Evolutionary conservation across 2,888 invertebrate genomes (phyloP).

Genomic region (Drosophila infuscata): DNA sequence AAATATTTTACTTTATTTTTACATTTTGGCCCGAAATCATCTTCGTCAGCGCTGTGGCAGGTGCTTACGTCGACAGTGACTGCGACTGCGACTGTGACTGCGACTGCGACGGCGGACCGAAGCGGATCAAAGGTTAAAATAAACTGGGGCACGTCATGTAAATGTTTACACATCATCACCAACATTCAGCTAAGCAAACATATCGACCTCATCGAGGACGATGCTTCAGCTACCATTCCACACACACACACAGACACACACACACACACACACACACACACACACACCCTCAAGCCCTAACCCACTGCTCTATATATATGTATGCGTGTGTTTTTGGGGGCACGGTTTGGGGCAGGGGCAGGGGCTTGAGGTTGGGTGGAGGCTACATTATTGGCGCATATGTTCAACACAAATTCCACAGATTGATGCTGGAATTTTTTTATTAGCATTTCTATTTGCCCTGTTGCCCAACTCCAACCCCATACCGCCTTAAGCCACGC

Average conservation of each 20-base stretch:
- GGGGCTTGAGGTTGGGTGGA: not conserved
- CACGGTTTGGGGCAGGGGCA: not conserved
- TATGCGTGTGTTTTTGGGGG: conserved; percentile 3
- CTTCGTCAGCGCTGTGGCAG: conserved; percentile 30
- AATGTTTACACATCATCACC: conserved; percentile 81
- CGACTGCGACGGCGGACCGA: conserved; percentile 12
- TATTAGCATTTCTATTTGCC: conserved; percentile 81
- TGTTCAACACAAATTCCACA: conserved; percentile 80
- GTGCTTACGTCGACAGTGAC: conserved; percentile 24
- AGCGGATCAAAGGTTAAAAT: conserved; percentile 81
- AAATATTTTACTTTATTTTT: conserved; percentile 71
- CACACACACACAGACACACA: not conserved
- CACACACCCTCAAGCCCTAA: not conserved
- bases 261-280: not conserved
- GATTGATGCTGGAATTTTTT: conserved; percentile 82
- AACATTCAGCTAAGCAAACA: conserved; percentile 82
- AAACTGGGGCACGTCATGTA: conserved; percentile 81
- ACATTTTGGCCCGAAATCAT: conserved; percentile 33
- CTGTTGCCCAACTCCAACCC: conserved; percentile 15
- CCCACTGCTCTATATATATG: not conserved
- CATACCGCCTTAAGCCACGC: conserved; percentile 32
- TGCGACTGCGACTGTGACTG: conserved; percentile 4
- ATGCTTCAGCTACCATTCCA: conserved; percentile 15
- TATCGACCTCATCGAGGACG: conserved; percentile 76
- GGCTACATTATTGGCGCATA: conserved; percentile 77